These are phyloP conservation scores for Elachura formosa DNA, from an alignment of 2,113 vertebrate genomes.

Conservation along the genomic window DNA sequence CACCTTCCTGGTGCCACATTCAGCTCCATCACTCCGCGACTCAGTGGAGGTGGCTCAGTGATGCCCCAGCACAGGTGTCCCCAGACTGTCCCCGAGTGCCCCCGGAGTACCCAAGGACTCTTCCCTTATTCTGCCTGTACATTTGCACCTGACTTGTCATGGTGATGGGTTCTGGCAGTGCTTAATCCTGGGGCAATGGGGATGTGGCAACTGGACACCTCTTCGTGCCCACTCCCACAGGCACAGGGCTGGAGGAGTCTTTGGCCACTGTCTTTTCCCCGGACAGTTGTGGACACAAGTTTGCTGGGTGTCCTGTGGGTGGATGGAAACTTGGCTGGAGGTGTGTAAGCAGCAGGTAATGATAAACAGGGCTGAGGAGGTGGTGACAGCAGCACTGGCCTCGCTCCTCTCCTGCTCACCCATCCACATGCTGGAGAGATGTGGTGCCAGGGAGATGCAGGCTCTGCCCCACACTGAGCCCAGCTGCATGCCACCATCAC, in stretches of 20 bases:
- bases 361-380: not conserved
- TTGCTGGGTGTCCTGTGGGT: not conserved
- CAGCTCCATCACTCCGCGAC: not conserved
- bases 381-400: not conserved
- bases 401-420: not conserved
- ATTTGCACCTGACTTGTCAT: not conserved
- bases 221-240: not conserved
- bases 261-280: not conserved
- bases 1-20: not conserved
- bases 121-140: not conserved
- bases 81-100: not conserved
- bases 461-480: not conserved
- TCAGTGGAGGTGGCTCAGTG: not conserved
- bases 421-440: not conserved
- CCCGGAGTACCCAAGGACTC: not conserved
- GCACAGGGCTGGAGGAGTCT: not conserved
- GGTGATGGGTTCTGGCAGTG: not conserved
- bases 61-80: not conserved
- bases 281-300: not conserved
- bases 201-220: not conserved
- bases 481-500: fast-evolving
- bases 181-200: fast-evolving
- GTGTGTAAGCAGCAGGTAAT: not conserved
- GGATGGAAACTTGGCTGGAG: slow-evolving; percentile 47
- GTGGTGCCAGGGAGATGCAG: fast-evolving